Conservation (phyloP, 2,797 vertebrate species). For the Harpagifer antarcticus region DNA sequence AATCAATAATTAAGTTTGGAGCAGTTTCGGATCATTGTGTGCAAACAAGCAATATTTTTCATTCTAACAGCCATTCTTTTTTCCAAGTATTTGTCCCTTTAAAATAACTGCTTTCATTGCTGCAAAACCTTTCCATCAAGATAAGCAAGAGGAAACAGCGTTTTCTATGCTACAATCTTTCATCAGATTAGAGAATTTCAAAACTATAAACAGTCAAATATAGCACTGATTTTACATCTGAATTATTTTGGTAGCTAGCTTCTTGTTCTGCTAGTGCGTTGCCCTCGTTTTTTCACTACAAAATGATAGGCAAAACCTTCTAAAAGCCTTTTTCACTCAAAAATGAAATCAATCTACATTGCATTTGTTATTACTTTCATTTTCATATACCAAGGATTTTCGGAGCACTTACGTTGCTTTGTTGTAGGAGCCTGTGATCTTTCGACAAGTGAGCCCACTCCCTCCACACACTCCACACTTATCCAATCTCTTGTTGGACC, state of each 20-base stretch:
- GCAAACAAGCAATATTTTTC: too few species aligned
- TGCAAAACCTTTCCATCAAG: background rate
- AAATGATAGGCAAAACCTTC: background rate
- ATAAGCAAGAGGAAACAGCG: background rate
- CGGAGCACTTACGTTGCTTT: constrained; percentile 87
- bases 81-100: background rate
- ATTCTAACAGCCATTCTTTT: background rate
- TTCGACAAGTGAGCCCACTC: constrained; percentile 90
- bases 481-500: constrained; percentile 93
- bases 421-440: constrained; percentile 92
- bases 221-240: background rate
- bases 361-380: background rate
- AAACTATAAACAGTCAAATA: background rate
- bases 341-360: background rate
- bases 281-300: background rate
- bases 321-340: too few species aligned
- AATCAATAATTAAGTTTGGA: too few species aligned
- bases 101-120: background rate
- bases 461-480: constrained; percentile 96
- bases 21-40: too few species aligned
- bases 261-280: background rate
- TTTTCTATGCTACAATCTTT: background rate
- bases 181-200: background rate
- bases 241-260: background rate
- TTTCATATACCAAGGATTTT: background rate